phyloP scores from a whole-genome alignment of 1,140 invertebrate genomes.

The Coelopa frigida region DNA sequence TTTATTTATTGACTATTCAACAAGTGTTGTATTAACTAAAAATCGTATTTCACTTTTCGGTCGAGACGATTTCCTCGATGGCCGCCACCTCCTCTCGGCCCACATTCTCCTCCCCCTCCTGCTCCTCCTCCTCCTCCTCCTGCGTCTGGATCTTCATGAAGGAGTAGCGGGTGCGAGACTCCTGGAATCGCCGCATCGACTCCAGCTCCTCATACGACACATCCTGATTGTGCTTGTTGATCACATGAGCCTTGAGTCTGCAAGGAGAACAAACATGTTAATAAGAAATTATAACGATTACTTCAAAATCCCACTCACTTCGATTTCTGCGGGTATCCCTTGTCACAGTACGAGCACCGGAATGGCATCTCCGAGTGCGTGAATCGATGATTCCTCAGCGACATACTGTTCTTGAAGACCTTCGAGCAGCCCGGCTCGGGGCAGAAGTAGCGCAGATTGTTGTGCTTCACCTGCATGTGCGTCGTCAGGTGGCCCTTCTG shows the following conservation, averaged over 20 bases:
- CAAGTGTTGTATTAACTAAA: slow-evolving; percentile 1
- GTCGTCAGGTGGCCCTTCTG: slow-evolving; percentile 52
- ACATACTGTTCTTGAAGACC: slow-evolving; percentile 22
- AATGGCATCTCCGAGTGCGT: slow-evolving; percentile 27
- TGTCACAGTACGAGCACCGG: slow-evolving; percentile 20
- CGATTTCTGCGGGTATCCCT: slow-evolving; percentile 22
- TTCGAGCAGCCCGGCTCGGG: slow-evolving; percentile 19
- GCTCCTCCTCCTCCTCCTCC: background rate
- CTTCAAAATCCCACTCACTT: slow-evolving; percentile 17
- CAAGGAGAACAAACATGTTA: slow-evolving; percentile 1
- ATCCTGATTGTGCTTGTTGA: slow-evolving; percentile 16
- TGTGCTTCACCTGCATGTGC: slow-evolving; percentile 41
- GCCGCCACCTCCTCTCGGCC: background rate
- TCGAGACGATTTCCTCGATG: background rate
- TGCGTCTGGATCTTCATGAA: slow-evolving; percentile 1
- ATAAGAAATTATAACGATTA: background rate
- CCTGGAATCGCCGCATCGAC: slow-evolving; percentile 22
- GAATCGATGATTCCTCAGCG: slow-evolving; percentile 23
- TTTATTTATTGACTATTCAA: too few relatives aligned
- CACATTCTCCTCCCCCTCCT: background rate
- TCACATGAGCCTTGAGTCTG: slow-evolving; percentile 20
- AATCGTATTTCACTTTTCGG: background rate
- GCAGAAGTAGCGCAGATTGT: slow-evolving; percentile 20
- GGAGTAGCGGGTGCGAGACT: slow-evolving; percentile 3
- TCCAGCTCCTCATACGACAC: slow-evolving; percentile 18